A percentile compares a stretch with the other conserved stretches of the same genome.
Conservation (phyloP, 2,797 vertebrate species). For the Siniperca scherzeri region DNA sequence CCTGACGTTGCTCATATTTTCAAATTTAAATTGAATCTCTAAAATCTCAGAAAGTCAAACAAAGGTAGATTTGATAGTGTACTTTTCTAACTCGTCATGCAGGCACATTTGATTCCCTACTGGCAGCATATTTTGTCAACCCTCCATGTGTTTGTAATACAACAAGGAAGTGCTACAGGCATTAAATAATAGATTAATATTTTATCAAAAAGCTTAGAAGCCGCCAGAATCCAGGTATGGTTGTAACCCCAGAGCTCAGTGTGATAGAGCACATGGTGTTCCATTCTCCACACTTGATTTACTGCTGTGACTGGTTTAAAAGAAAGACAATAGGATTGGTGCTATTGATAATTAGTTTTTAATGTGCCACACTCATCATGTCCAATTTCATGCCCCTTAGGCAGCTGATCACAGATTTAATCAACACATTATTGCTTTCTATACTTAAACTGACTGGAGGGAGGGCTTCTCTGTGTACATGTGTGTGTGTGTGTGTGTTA, state of each 20-base stretch:
- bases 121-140: slow-evolving; percentile 33
- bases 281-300: slow-evolving; percentile 80
- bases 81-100: background rate
- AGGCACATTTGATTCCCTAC: slow-evolving; percentile 10
- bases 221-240: slow-evolving; percentile 52
- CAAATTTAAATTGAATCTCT: background rate
- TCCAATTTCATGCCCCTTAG: slow-evolving; percentile 87
- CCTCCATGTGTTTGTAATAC: slow-evolving; percentile 23
- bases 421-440: slow-evolving; percentile 82
- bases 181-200: slow-evolving; percentile 58
- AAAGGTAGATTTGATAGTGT: background rate
- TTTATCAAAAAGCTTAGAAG: slow-evolving; percentile 56
- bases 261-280: slow-evolving; percentile 61
- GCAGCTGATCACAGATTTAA: slow-evolving; percentile 84
- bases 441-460: slow-evolving; percentile 74
- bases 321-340: slow-evolving; percentile 80
- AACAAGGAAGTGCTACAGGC: slow-evolving; percentile 52
- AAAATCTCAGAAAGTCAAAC: slow-evolving; percentile 5
- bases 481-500: slow-evolving; percentile 27
- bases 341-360: slow-evolving; percentile 86
- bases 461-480: slow-evolving; percentile 27
- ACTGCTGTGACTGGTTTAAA: slow-evolving; percentile 68
- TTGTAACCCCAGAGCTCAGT: slow-evolving; percentile 54
- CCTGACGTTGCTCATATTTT: background rate
- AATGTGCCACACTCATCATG: slow-evolving; percentile 87